phyloP scores from a whole-genome alignment of 2,888 invertebrate genomes.

The Tuberolachnus salignus region DNA sequence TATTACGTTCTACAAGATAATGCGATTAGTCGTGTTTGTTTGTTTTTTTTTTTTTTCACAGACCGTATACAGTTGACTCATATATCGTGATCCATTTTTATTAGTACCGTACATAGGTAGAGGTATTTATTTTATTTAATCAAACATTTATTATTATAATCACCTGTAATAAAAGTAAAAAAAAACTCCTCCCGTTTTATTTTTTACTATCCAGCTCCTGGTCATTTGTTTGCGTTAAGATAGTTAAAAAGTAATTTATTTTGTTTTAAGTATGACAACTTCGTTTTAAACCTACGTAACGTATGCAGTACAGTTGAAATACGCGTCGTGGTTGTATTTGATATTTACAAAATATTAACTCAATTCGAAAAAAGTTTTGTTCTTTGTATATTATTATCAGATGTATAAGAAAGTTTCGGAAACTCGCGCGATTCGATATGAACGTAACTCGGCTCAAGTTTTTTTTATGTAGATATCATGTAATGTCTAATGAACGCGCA shows the following conservation, averaged over 20 bases:
- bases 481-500: constrained; percentile 15
- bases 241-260: neutral
- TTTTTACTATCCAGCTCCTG: neutral
- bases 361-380: neutral
- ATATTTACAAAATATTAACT: neutral
- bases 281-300: no score
- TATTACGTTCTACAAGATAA: constrained; percentile 5
- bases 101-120: no score
- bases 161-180: neutral
- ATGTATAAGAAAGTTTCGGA: constrained; percentile 9
- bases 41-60: neutral
- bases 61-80: neutral
- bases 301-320: no score
- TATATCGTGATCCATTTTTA: neutral
- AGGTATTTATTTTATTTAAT: neutral
- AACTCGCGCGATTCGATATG: neutral
- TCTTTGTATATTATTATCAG: neutral
- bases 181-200: neutral
- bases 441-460: constrained; percentile 27
- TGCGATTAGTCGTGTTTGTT: constrained; percentile 22
- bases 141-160: neutral
- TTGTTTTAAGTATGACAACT: neutral
- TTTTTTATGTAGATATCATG: constrained; percentile 29
- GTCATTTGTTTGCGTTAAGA: neutral
- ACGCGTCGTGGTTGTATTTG: no score